Percentiles rank a stretch among this genome's conserved stretches.
These are phyloP conservation scores for Polydrusus cervinus DNA, from an alignment of 2,888 invertebrate genomes.

Conservation along the genomic window DNA sequence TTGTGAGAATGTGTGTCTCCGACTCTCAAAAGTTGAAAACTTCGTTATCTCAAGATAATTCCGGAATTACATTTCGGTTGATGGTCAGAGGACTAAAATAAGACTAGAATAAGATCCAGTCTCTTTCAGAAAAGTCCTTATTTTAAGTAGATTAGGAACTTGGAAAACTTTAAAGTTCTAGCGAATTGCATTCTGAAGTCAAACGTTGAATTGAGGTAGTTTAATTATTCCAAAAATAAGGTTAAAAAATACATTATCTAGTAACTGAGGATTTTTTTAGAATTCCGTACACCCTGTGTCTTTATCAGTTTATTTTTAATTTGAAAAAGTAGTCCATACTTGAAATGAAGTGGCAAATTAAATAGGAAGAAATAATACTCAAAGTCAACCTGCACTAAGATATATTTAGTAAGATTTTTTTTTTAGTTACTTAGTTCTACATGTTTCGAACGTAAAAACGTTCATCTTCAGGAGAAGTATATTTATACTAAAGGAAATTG, in stretches of 20 bases:
- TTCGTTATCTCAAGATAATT: slow-evolving; percentile 62
- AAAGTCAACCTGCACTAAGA: too few species aligned
- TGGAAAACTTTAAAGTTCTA: slow-evolving; percentile 12
- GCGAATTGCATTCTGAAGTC: background rate
- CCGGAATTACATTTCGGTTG: slow-evolving; percentile 60
- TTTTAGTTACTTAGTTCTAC: too few species aligned
- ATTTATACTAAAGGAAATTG: too few species aligned
- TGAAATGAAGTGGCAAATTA: too few species aligned
- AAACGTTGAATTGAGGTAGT: background rate
- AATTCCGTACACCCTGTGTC: too few species aligned
- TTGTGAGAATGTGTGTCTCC: slow-evolving; percentile 40
- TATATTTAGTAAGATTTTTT: too few species aligned
- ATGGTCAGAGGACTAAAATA: slow-evolving; percentile 58
- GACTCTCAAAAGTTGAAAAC: slow-evolving; percentile 52
- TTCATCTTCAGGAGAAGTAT: too few species aligned
- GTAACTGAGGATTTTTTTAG: too few species aligned
- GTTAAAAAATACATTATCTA: background rate
- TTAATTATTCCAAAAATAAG: background rate
- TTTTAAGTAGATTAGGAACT: slow-evolving; percentile 48
- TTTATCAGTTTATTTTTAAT: too few species aligned
- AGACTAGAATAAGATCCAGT: slow-evolving; percentile 33
- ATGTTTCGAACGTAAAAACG: too few species aligned
- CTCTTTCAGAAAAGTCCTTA: slow-evolving; percentile 30
- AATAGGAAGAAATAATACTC: too few species aligned
- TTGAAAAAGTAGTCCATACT: too few species aligned